These are phyloP conservation scores for Ammospiza nelsoni DNA, from an alignment of 2,113 vertebrate genomes.

Conservation along the genomic window DNA sequence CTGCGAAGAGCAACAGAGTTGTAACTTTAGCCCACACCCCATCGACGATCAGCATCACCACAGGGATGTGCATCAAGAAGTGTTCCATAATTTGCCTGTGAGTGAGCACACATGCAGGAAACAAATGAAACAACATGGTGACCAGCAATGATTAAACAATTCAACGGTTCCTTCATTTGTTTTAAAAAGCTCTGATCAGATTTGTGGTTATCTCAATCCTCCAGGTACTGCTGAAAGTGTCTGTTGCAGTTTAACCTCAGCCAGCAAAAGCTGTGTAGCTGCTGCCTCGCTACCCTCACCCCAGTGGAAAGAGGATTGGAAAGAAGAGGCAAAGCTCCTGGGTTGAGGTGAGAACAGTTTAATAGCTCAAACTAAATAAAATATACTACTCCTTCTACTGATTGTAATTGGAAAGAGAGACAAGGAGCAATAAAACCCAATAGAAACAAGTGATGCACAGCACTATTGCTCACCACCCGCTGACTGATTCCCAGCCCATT, in stretches of 20 bases:
- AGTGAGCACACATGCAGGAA: neutral
- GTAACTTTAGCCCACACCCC: neutral
- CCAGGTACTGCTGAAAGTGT: neutral
- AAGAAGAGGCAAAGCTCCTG: neutral
- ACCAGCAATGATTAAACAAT: neutral
- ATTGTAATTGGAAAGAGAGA: neutral
- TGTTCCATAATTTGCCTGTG: fast-evolving
- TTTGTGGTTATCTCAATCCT: neutral
- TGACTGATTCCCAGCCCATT: neutral
- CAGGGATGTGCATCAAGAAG: neutral
- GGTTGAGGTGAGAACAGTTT: neutral
- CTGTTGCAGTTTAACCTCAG: neutral
- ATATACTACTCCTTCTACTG: neutral
- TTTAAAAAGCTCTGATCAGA: neutral
- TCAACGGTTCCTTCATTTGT: neutral
- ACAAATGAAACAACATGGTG: neutral
- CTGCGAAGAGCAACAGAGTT: neutral
- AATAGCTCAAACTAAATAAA: neutral
- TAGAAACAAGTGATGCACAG: neutral
- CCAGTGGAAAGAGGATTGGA: neutral
- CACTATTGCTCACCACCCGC: neutral
- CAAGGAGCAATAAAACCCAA: neutral
- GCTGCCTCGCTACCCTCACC: neutral
- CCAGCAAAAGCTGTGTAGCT: neutral
- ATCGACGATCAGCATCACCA: neutral